These are phyloP conservation scores for Cyanoramphus novaezelandiae DNA, from an alignment of 2,113 vertebrate species.

Conservation along the genomic window DNA sequence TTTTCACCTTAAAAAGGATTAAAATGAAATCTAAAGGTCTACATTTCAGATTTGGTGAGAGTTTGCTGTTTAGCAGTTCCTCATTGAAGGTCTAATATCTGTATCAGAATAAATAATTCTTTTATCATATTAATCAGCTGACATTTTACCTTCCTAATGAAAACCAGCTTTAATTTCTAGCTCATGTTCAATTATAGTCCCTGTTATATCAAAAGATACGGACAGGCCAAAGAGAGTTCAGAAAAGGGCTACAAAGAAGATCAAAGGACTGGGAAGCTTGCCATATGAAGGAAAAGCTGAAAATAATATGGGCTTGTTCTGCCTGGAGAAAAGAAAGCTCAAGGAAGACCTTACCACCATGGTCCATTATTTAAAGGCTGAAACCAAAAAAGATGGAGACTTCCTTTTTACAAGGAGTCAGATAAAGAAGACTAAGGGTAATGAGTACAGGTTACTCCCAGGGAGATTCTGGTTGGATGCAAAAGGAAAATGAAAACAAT, in stretches of 20 bases:
- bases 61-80: not conserved
- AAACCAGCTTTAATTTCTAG: not conserved
- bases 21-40: not conserved
- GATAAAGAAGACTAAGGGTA: not conserved
- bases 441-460: not conserved
- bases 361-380: not conserved
- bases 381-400: not conserved
- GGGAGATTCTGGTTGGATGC: not conserved
- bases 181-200: not conserved
- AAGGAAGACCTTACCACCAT: not conserved
- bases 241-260: not conserved
- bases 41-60: not conserved
- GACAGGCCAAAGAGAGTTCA: not conserved
- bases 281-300: not conserved
- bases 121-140: not conserved
- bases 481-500: not conserved
- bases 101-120: not conserved
- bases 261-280: not conserved
- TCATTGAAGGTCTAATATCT: not conserved
- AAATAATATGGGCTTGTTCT: not conserved
- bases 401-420: not conserved
- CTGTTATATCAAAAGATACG: not conserved
- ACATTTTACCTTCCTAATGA: not conserved
- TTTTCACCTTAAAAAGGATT: not conserved
- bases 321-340: not conserved